A percentile compares a stretch with the other conserved stretches of the same genome.
Evolutionary conservation across 1,140 invertebrate genomes (phyloP).

Genomic region (Heterodera schachtii): DNA sequence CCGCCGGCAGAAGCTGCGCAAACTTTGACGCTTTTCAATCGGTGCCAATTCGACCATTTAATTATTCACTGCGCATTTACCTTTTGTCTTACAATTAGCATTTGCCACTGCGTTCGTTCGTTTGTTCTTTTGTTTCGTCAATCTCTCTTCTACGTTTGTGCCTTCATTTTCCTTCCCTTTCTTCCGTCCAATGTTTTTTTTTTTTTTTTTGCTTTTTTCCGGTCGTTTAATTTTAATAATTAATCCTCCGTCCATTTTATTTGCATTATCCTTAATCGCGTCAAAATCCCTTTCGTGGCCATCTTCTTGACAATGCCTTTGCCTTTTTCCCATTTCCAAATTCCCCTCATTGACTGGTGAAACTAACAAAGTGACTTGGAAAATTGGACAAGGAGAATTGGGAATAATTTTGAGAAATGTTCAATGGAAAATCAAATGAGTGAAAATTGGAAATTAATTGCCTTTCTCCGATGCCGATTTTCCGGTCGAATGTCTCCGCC

Average conservation of each 20-base stretch:
- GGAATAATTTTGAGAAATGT: too few species aligned
- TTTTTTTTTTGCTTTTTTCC: not conserved
- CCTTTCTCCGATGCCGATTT: too few species aligned
- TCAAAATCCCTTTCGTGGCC: not conserved
- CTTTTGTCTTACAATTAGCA: not conserved
- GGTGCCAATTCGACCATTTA: not conserved
- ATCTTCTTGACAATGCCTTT: not conserved
- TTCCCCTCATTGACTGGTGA: not conserved
- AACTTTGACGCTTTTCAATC: constrained; percentile 13
- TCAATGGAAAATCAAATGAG: too few species aligned
- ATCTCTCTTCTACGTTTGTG: not conserved
- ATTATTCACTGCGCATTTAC: not conserved
- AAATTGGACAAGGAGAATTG: too few species aligned
- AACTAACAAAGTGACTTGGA: not conserved
- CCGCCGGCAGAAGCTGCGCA: constrained; percentile 77
- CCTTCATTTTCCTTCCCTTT: not conserved
- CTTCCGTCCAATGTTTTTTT: not conserved
- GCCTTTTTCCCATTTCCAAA: not conserved
- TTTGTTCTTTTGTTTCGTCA: not conserved
- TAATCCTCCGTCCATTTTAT: too few species aligned
- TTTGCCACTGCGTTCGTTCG: not conserved
- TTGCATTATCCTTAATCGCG: too few species aligned
- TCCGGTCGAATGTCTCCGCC: not conserved
- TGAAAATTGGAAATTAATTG: too few species aligned
- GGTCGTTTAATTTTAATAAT: too few species aligned